A percentile compares a stretch with the other conserved stretches of the same genome.
Conservation (phyloP, 2,113 vertebrate genomes). For the Lontra canadensis region DNA sequence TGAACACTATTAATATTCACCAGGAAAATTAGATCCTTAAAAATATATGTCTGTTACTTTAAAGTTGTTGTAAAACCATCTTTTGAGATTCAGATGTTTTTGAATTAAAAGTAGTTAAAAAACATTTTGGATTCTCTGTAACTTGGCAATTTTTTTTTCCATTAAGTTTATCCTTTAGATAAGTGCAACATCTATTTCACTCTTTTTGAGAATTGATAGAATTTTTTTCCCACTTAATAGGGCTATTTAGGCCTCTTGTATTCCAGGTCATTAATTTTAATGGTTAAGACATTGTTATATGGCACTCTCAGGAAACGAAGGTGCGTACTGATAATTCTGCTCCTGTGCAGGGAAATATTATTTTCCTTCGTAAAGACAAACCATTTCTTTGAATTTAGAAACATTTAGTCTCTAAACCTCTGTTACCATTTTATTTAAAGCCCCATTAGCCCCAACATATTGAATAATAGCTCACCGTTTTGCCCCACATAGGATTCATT, state of each 20-base stretch:
- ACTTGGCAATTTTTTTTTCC: not conserved
- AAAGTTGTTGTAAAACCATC: not conserved
- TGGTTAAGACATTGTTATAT: constrained; percentile 47
- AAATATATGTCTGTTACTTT: not conserved
- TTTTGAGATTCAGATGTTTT: not conserved
- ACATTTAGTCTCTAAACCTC: constrained; percentile 56
- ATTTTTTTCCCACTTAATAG: constrained; percentile 45
- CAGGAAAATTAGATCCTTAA: not conserved
- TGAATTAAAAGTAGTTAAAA: constrained; percentile 46
- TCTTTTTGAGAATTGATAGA: constrained; percentile 14
- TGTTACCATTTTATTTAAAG: constrained; percentile 74
- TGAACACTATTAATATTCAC: not conserved
- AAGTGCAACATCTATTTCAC: constrained; percentile 46
- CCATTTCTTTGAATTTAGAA: constrained; percentile 66
- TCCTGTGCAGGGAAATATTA: constrained; percentile 38
- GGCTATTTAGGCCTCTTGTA: constrained; percentile 44
- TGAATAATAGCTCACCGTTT: constrained; percentile 60
- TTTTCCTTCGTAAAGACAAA: constrained; percentile 59
- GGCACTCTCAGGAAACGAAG: not conserved
- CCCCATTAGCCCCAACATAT: constrained; percentile 56
- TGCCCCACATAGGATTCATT: constrained; percentile 56
- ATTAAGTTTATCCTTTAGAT: constrained; percentile 35
- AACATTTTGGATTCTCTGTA: not conserved
- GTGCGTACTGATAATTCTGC: constrained; percentile 25
- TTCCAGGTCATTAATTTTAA: constrained; percentile 71